Base-by-base conservation (phyloP, 2,797 vertebrate genomes). In the Lagodon rhomboides region DNA sequence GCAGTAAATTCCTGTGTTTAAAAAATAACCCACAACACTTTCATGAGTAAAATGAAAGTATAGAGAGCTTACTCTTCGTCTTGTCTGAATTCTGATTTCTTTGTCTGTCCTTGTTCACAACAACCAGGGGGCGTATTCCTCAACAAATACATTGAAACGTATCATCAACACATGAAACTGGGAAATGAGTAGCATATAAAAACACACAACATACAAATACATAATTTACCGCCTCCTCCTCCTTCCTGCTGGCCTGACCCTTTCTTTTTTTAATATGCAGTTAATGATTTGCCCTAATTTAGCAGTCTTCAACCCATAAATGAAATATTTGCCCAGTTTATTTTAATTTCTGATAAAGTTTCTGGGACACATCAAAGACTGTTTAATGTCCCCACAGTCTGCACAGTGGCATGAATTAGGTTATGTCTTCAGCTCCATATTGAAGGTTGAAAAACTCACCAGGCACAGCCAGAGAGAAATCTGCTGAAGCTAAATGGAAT, bases 361-460 rank as follows among this genome's bases (percentile, higher is more conserved):
- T 49, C 27, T 64, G 16, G 62, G 55, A n/a, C 54, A 70, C 22
- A 23, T 38, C 4, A 22, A 60, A 50, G n/a, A 5, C 44, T 13
- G 22, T 74, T 56, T 38, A n/a, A n/a, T 47, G 25, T 69, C 18
- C 25, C 25, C 18, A 63, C 41, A 56, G 25, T 64, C 27, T 44
- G 10, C 13, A 22, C 12, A 20, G 49, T 73, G 25, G n/a, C 44
- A n/a, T 16, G 20, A 62, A 58, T 46, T 56, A 58, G 53, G 53
- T 68, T 58, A 22, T 22, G 41, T 13, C 12, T 46, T 68, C 38
- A 27, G 66, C 41, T 15, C 8, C 4, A 30, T 30, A 64, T n/a
- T 44, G 51, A 67, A 67, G 65, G 50, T 67, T 67, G 1, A 7
- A 67, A 67, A 53, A 18, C 41, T 22, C 20, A 59, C 12, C 46